phyloP scores from a whole-genome alignment of 2,113 vertebrate species.

The Dermatemys mawii region DNA sequence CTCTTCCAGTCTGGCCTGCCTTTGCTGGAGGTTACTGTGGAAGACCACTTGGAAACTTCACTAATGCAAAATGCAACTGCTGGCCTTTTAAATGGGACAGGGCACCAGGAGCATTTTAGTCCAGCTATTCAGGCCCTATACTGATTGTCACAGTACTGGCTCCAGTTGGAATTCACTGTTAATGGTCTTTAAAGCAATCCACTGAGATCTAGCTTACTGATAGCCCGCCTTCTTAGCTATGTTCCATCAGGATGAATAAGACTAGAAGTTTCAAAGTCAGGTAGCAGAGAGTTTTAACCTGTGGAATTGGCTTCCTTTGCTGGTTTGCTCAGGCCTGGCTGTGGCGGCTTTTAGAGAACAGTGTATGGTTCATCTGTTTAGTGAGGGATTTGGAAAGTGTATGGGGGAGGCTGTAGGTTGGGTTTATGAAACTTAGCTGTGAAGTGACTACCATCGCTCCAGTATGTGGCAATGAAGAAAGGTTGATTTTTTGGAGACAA shows the following conservation, averaged over 20 bases:
- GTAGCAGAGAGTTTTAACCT: neutral
- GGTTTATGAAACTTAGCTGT: neutral
- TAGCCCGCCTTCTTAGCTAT: neutral
- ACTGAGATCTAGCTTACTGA: neutral
- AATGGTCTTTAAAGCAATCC: neutral
- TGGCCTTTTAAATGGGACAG: neutral
- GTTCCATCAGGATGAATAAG: neutral
- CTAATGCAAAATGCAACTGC: neutral
- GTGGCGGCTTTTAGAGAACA: neutral
- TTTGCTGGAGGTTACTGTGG: neutral
- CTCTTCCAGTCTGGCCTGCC: neutral
- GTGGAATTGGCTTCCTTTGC: neutral
- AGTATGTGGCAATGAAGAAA: neutral
- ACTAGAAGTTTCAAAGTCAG: neutral
- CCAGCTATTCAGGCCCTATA: neutral
- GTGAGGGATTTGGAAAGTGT: neutral
- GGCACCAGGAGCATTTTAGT: neutral
- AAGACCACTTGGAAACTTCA: neutral
- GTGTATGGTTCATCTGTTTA: fast-evolving
- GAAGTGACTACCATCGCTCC: neutral
- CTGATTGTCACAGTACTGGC: neutral
- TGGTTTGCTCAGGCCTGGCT: neutral
- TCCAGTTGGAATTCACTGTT: neutral
- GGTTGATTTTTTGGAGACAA: neutral
- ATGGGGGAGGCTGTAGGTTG: neutral